Evolutionary conservation across 2,797 vertebrate genomes (phyloP), one percentile per base, ranked within the genome.

Genomic region (Rhinogobio ventralis): DNA sequence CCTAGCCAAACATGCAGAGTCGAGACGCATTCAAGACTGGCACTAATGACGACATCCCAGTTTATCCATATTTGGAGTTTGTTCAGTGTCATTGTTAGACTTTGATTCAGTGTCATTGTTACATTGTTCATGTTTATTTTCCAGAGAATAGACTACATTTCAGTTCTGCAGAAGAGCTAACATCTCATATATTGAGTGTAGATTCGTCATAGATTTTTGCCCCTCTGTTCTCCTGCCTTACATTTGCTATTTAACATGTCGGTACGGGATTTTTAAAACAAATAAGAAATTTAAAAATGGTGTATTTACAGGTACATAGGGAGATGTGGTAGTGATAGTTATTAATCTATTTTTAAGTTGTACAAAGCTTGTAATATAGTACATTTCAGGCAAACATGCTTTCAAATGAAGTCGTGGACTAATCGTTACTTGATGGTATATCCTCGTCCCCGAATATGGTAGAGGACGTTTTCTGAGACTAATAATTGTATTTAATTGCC

Each of bases 341-440:
- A 45, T 75, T 55, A 64, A 62, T 88, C 67, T 88, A 78, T 88
- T 88, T 88, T 86, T 83, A 81, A 84, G 85, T 73, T 84, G 82
- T 88, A 81, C 51, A 84, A 88, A 81, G 80, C 75, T 72, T 86
- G 85, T 86, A 86, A 74, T 67, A 79, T 79, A 68, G 76, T 30
- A 33, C 68, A 51, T 73, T 67, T 83, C 46, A 81, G 45, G 68
- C 75, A 74, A 55, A 69, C 74, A 46, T 85, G 64, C 60, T 46
- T 66, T 36, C 46, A 45, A 68, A 46, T 45, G 17, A 36, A 81
- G 71, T 75, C 11, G 13, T 11, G 13, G 64, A 82, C 84, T 86
- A 77, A 86, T 45, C 8, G 23, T 74, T 49, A 57, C 33, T 17
- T 57, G 25, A 66, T 69, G 25, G 13, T 66, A 33, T 11, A 42